phyloP scores from a whole-genome alignment of 2,888 invertebrate genomes.

The Oxystoma pomonae region DNA sequence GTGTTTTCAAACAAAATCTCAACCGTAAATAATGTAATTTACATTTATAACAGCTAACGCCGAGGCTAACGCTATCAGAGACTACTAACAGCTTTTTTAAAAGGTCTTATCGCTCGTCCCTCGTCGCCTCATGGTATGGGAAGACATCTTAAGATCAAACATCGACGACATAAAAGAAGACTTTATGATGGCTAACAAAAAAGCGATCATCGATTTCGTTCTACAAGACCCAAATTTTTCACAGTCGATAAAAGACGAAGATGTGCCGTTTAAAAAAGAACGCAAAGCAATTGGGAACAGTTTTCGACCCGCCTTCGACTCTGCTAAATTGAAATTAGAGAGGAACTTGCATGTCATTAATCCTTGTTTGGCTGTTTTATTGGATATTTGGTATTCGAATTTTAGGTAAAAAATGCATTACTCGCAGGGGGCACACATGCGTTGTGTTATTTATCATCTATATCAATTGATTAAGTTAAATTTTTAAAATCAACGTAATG shows the following conservation, averaged over 20 bases:
- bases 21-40: too few relatives aligned
- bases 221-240: slow-evolving; percentile 68
- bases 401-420: slow-evolving; percentile 64
- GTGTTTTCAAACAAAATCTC: too few relatives aligned
- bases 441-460: too few relatives aligned
- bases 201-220: slow-evolving; percentile 89
- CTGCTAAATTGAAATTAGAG: slow-evolving; percentile 49
- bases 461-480: too few relatives aligned
- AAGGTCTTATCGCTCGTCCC: slow-evolving; percentile 64
- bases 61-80: too few relatives aligned
- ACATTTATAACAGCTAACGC: too few relatives aligned
- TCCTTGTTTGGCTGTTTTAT: slow-evolving; percentile 73
- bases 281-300: slow-evolving; percentile 60
- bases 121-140: slow-evolving; percentile 58
- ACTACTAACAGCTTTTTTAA: too few relatives aligned
- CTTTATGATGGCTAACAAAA: slow-evolving; percentile 84
- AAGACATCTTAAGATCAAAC: slow-evolving; percentile 54
- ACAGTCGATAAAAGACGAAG: slow-evolving; percentile 52
- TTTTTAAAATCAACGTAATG: too few relatives aligned
- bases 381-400: slow-evolving; percentile 76
- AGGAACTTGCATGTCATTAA: slow-evolving; percentile 72
- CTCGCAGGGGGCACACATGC: too few relatives aligned
- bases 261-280: slow-evolving; percentile 55
- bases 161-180: slow-evolving; percentile 80
- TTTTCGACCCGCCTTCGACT: slow-evolving; percentile 56